Base-by-base conservation (phyloP, 2,888 invertebrate genomes). In the Synanthedon myopaeformis region DNA sequence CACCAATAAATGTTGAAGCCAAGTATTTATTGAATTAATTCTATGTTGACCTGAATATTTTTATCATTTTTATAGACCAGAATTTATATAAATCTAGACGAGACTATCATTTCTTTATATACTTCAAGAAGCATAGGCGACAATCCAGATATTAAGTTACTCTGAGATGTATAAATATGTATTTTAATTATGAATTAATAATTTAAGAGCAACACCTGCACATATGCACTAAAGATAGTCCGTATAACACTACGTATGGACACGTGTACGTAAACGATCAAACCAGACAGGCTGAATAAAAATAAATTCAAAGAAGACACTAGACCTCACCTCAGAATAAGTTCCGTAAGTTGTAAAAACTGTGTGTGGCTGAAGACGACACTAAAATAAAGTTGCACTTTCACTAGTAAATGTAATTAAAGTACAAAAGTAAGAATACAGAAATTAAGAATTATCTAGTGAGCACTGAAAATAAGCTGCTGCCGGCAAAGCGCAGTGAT, bases 401-500 rank as follows among this genome's bases (percentile, higher is more conserved):
- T 77, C 74, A 82, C 79, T 73, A 68, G 72, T 61, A 70, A 64
- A 62, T 67, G 65, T 63, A 67, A 64, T 63, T 59, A 67, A 70
- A 69, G 56, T 67, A 70, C 68, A 70, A 62, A 57, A 71, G 56
- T 60, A 67, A 63, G 58, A 63, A 65, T 59, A 60, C 59, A 55
- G 55, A 61, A 61, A 56, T 58, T 23, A 49, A 53, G 12, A 42
- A 10, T 41, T 60, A 35, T 35, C 1, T 57, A 72, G 66, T 54
- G 68, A 57, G 55, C 76, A 79, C 79, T 73, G 63, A 67, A 77
- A 72, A 74, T 45, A 49, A 35, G 35, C 35, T 35, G 10, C 10
- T 61, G 77, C 82, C 86, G 85, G 82, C 65, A 67, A 62, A 55
- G 58, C 61, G 79, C 76, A 86, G 81, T 82, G 77, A 80, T 77